A percentile compares a stretch with the other conserved stretches of the same genome.
Evolutionary conservation across 2,113 vertebrate species (phyloP).

Genomic region (Trachemys scripta): DNA sequence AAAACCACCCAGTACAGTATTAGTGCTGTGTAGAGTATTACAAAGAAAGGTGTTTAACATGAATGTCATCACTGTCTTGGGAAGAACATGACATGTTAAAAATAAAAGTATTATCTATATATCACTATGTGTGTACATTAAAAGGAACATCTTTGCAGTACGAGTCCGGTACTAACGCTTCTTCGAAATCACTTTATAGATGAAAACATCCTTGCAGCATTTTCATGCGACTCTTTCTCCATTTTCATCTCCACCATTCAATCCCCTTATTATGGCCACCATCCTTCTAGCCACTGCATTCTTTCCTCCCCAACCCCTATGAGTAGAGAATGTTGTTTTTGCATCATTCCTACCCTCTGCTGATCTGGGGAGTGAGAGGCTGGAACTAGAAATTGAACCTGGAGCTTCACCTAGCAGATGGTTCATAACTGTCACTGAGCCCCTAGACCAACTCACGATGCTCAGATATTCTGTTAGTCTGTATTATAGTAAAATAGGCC

Average conservation of each 20-base stretch:
- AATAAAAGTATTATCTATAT: accelerated
- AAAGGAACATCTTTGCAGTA: neutral
- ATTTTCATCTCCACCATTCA: neutral
- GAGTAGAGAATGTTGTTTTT: neutral
- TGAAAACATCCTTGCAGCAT: neutral
- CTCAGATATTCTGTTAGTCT: neutral
- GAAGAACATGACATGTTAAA: neutral
- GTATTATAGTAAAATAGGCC: neutral
- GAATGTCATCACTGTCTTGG: neutral
- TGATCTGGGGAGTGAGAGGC: neutral
- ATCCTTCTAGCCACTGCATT: accelerated
- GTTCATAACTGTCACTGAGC: neutral
- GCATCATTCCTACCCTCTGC: neutral
- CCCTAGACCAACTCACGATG: neutral
- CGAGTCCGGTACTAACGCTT: neutral
- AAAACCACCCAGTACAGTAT: neutral
- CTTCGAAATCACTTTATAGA: neutral
- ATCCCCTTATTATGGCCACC: accelerated
- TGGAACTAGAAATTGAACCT: neutral
- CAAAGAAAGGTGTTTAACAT: neutral
- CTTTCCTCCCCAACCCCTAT: neutral
- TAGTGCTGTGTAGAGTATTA: neutral
- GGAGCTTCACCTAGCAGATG: neutral
- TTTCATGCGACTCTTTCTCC: neutral
- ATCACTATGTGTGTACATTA: neutral